Evolutionary conservation across 2,113 vertebrate species (phyloP).

Genomic region (Actenoides lindsayi): DNA sequence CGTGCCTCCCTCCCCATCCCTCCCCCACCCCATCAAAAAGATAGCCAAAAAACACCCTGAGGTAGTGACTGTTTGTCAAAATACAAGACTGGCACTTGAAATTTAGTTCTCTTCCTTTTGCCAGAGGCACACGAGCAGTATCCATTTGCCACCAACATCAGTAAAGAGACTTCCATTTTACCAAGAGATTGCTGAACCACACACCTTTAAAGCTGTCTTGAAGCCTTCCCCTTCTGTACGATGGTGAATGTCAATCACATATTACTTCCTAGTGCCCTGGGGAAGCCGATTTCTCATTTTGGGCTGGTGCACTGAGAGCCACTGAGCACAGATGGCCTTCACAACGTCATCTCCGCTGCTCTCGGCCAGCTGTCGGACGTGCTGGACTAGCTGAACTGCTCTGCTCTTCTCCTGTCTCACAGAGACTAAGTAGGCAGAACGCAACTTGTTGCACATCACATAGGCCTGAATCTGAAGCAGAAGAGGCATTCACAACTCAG

Average conservation of each 20-base stretch:
- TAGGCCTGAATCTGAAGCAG: constrained; percentile 89
- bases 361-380: constrained; percentile 84
- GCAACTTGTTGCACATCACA: constrained; percentile 88
- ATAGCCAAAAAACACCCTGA: constrained; percentile 58
- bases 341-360: constrained; percentile 84
- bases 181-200: neutral
- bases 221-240: neutral
- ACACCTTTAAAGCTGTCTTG: neutral
- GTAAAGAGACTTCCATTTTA: neutral
- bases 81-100: constrained; percentile 76
- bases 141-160: neutral
- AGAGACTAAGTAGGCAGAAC: constrained; percentile 90
- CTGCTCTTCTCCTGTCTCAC: constrained; percentile 87
- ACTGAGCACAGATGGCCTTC: constrained; percentile 91
- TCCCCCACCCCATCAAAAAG: neutral
- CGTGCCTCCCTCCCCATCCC: too few species aligned
- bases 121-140: constrained; percentile 19
- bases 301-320: constrained; percentile 87
- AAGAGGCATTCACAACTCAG: neutral
- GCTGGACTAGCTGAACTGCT: constrained; percentile 87
- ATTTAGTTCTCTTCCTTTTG: constrained; percentile 49
- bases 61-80: constrained; percentile 72
- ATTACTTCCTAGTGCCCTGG: constrained; percentile 67
- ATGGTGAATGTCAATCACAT: neutral
- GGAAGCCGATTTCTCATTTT: constrained; percentile 56